Evolutionary conservation across 2,888 invertebrate species (phyloP).

Genomic region (Drosophila neoperkinsi): DNA sequence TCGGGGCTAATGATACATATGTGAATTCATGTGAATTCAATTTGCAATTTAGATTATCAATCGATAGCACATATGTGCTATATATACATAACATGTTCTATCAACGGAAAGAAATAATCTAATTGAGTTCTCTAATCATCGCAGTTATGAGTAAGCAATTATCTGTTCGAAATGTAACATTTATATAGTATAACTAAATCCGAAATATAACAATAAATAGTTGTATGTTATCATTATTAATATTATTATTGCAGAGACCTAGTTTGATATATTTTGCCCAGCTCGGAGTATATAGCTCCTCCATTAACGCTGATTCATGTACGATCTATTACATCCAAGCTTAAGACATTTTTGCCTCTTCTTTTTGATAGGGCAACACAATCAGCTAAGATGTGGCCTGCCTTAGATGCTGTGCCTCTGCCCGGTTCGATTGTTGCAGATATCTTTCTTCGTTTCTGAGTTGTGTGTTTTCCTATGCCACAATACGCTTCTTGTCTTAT

Average conservation of each 20-base stretch:
- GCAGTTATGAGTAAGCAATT: constrained; percentile 1
- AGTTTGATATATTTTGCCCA: too few relatives aligned
- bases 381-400: background rate
- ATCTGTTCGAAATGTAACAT: background rate
- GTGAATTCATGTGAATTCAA: constrained; percentile 34
- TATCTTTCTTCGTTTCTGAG: background rate
- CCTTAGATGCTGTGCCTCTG: background rate
- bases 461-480: background rate
- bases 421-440: background rate
- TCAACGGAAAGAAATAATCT: constrained; percentile 13
- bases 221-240: background rate
- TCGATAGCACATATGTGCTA: background rate
- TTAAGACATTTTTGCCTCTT: background rate
- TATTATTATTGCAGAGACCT: background rate
- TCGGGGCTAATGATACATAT: constrained; percentile 39
- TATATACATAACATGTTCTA: background rate
- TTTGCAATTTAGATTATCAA: constrained; percentile 62
- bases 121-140: background rate
- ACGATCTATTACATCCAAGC: background rate
- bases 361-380: background rate
- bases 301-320: too few relatives aligned
- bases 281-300: background rate
- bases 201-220: background rate
- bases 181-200: background rate
- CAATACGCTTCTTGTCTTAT: too few relatives aligned